phyloP scores from a whole-genome alignment of 2,113 vertebrate species.

The Notarius lentiginosus region DNA sequence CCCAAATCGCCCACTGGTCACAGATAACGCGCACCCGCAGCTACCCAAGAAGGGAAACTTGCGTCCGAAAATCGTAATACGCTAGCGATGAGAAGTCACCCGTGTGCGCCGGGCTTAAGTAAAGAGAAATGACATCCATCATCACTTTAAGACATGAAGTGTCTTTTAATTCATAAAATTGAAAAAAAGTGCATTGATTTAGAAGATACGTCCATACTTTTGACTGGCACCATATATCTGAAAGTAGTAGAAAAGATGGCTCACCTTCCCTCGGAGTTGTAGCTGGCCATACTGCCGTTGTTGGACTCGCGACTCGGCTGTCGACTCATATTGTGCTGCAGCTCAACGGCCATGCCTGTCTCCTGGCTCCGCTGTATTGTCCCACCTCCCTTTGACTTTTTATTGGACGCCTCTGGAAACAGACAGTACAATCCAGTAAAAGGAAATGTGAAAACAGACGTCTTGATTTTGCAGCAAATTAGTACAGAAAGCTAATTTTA shows the following conservation, averaged over 20 bases:
- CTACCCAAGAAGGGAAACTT: too few relatives aligned
- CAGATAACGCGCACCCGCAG: too few relatives aligned
- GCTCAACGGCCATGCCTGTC: conserved; percentile 94
- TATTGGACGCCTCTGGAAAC: conserved; percentile 84
- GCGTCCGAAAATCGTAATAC: too few relatives aligned
- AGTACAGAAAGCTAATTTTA: background rate
- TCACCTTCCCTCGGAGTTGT: conserved; percentile 96
- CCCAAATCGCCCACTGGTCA: too few relatives aligned
- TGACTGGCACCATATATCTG: background rate
- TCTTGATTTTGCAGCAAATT: background rate
- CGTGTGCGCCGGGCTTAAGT: too few relatives aligned
- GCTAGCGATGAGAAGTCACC: too few relatives aligned
- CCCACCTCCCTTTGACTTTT: conserved; percentile 85
- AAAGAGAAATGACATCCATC: too few relatives aligned
- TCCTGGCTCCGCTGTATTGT: conserved; percentile 96
- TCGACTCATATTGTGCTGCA: conserved; percentile 90
- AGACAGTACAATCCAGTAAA: background rate
- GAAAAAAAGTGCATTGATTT: too few relatives aligned
- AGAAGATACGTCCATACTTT: too few relatives aligned
- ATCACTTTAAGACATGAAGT: too few relatives aligned
- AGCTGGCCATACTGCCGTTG: conserved; percentile 97
- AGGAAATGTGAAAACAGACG: background rate
- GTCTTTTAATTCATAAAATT: too few relatives aligned
- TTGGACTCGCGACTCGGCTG: conserved; percentile 96
- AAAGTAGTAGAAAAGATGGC: conserved; percentile 42